Base-by-base conservation (phyloP, 1,140 invertebrate species). In the Trinorchestia longiramus region DNA sequence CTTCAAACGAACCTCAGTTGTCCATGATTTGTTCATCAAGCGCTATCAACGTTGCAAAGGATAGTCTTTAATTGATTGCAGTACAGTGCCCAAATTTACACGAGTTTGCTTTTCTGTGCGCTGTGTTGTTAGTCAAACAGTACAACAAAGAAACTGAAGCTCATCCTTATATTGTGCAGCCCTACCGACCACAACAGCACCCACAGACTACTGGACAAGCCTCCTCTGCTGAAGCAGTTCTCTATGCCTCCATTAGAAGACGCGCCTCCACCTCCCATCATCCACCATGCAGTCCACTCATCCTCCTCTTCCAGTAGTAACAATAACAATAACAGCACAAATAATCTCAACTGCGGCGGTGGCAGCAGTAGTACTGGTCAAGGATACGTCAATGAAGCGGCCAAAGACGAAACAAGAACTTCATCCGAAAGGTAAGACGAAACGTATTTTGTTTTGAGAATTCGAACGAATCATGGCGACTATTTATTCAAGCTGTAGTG, bases 141-240 rank as follows among this genome's bases (percentile, higher is more conserved):
- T n/a, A n/a, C n/a, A n/a, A n/a, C n/a, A n/a, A n/a, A n/a, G n/a
- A n/a, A n/a, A n/a, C 19, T 53, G 19, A 53, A 53, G 47, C 19
- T 8, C 47, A 53, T 77, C 36, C 1, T 77, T 77, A 3, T 77
- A 23, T 95, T 95, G 97, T 98, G 98, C 97, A 99, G 98, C 44
- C 98, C 98, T n/a, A 98, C 98, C 90, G 98, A 99, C 97, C 98
- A 99, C 96, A 99, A 99, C 97, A 98, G 98, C 97, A 99, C 98
- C 97, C 98, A 98, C 97, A 98, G 98, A 97, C 98, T 99, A 96
- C 97, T 97, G 87, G 98, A 99, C 97, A 98, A 99, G 97, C 98
- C 98, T 47, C 98, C 98, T 36, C 97, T 99, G 97, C 98, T 99
- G 97, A 98, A 98, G 97, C 92, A 94, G 43, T 94, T 94, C 92